Base-by-base conservation (phyloP, 2,113 vertebrate genomes). In the Rhinogobius similis region DNA sequence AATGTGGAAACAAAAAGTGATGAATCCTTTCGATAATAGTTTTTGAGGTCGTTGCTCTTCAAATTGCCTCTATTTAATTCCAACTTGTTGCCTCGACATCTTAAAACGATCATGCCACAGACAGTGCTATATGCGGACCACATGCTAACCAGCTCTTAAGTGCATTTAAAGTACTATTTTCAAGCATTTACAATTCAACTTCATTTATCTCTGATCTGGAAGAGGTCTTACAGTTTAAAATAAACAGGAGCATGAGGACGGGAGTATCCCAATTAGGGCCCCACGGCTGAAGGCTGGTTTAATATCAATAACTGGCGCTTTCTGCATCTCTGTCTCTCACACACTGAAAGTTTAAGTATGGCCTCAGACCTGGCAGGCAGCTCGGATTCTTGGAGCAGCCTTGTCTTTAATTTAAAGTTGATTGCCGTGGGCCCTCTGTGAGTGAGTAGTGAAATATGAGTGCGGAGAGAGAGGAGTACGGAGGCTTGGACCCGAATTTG, bases 361-460 rank as follows among this genome's bases (percentile, higher is more conserved):
- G 84, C 82, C 85, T 90, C 82, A 86, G 75, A 87, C 72, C 68
- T 90, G 88, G 88, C 87, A 86, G 66, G 67, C 72, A 46, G 72
- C 38, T 62, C 24, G 8, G 82, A 72, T 83, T 86, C 85, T 89
- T 88, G 86, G 85, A 89, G 79, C 78, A 66, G 84, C 83, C 78
- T 75, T 83, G 84, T 82, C 82, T 90, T 82, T 90, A 91, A 91
- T 91, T 91, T 90, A 81, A 81, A 90, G 74, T 87, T 91, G 88
- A 91, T 87, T 91, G 81, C 88, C 69, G 61, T 76, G 82, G 83
- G 82, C 78, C 82, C 67, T 78, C 32, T 78, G 67, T 72, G 85
- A 79, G 80, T 68, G 76, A 85, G 79, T 76, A 66, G 78, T 88
- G 87, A 89, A 90, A 89, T 90, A 87, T 78, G 88, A 89, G 87